Evolutionary conservation across 23 tunicate species (phyloP).

Genomic region (Ascidia mentula): DNA sequence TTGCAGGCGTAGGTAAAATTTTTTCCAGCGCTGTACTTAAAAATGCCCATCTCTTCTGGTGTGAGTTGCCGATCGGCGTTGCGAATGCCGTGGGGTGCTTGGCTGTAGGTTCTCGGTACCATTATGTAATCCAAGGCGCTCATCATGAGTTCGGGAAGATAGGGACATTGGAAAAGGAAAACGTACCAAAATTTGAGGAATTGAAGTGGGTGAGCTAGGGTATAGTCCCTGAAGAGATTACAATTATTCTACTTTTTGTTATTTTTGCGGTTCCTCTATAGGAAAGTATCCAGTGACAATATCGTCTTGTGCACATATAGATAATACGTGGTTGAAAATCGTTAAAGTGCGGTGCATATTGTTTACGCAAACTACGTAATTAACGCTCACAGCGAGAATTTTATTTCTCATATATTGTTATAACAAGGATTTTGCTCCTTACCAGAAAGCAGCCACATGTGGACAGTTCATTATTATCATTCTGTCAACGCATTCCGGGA

Average conservation of each 20-base stretch:
- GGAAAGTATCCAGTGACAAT: too few species aligned
- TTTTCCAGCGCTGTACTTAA: slow-evolving; percentile 26
- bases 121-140: slow-evolving; percentile 33
- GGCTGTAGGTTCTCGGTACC: background rate
- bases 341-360: too few species aligned
- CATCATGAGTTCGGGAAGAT: slow-evolving; percentile 47
- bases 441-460: background rate
- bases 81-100: slow-evolving; percentile 10
- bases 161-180: slow-evolving; percentile 50
- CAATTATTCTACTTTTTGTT: too few species aligned
- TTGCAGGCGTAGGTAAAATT: slow-evolving; percentile 31
- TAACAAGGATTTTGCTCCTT: too few species aligned
- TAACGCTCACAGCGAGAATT: too few species aligned
- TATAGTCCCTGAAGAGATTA: slow-evolving; percentile 15
- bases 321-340: too few species aligned
- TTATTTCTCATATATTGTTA: too few species aligned
- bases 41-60: slow-evolving; percentile 50
- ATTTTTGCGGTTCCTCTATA: too few species aligned
- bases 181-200: slow-evolving; percentile 24
- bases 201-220: background rate
- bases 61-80: slow-evolving; percentile 16
- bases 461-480: slow-evolving; percentile 46
- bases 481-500: slow-evolving; percentile 51
- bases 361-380: too few species aligned
- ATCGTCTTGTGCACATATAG: too few species aligned